A percentile compares a stretch with the other conserved stretches of the same genome.
Evolutionary conservation across 2,888 invertebrate species (phyloP).

Genomic region (Pseudanteris insignis): DNA sequence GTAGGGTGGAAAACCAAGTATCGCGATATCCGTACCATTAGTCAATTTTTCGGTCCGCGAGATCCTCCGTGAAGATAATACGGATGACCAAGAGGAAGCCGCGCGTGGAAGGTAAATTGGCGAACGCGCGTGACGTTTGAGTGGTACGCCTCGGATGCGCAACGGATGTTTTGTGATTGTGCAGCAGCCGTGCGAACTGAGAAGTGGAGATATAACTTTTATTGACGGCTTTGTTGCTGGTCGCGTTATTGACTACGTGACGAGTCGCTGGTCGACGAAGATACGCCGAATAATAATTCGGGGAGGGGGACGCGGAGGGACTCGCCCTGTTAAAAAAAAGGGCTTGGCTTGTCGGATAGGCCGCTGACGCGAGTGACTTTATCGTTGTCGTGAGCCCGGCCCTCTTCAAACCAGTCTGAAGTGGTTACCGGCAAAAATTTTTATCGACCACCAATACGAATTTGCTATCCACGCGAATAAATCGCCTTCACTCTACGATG

Average conservation of each 20-base stretch:
- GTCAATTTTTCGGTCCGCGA: too few species aligned
- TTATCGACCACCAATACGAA: conserved; percentile 30
- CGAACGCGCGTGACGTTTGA: too few species aligned
- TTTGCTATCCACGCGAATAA: conserved; percentile 25
- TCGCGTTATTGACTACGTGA: conserved; percentile 37
- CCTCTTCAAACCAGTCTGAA: conserved; percentile 40
- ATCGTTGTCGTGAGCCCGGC: conserved; percentile 36
- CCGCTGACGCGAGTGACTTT: conserved; percentile 40
- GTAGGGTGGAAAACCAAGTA: too few species aligned
- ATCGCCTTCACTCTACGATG: too few species aligned
- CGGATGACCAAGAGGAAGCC: too few species aligned
- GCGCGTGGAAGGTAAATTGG: too few species aligned
- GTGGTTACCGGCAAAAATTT: conserved; percentile 39
- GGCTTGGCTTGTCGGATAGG: conserved; percentile 33
- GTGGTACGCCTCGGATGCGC: too few species aligned
- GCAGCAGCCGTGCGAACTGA: too few species aligned
- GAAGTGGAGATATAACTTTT: conserved; percentile 36
- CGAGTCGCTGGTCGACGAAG: conserved; percentile 11
- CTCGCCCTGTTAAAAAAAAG: conserved; percentile 21
- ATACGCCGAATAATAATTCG: conserved; percentile 32
- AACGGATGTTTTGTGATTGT: too few species aligned
- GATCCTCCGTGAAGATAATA: too few species aligned
- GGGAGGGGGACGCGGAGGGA: too few species aligned
- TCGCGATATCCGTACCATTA: too few species aligned
- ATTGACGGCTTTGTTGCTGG: conserved; percentile 32